Conservation (phyloP, 92 coral and sea anemone genomes). For the Desmophyllum pertusum region DNA sequence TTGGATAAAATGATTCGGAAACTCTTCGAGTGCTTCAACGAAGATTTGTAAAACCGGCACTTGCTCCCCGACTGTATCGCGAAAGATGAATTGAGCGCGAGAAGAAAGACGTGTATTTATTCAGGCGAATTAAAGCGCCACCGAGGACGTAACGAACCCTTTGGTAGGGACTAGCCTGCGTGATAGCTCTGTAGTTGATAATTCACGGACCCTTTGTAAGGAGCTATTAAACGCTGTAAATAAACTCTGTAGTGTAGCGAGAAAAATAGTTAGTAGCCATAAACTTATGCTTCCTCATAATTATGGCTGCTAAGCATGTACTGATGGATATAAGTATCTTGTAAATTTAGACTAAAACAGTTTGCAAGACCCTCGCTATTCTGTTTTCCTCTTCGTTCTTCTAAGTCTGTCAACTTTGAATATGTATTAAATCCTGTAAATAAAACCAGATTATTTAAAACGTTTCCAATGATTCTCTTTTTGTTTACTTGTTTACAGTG, state of each 20-base stretch:
- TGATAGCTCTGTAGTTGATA: neutral
- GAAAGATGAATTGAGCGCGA: neutral
- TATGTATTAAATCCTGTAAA: neutral
- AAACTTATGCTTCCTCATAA: neutral
- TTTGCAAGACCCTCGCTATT: neutral
- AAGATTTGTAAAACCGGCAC: no score
- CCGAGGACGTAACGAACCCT: neutral
- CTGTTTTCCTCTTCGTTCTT: neutral
- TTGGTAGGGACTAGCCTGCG: neutral
- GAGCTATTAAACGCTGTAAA: neutral
- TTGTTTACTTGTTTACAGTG: neutral
- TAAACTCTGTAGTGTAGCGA: no score
- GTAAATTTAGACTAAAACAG: neutral
- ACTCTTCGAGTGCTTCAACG: no score
- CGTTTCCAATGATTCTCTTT: neutral
- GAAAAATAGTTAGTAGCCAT: neutral
- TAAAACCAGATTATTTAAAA: neutral
- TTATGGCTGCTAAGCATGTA: neutral
- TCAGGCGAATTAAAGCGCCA: neutral
- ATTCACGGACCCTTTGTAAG: neutral
- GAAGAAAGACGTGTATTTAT: neutral
- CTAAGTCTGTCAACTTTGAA: neutral
- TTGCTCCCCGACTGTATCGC: neutral
- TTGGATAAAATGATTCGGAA: no score
- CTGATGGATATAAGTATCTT: neutral